Evolutionary conservation across 2,113 vertebrate genomes (phyloP).

Genomic region (Tetraodon nigroviridis): DNA sequence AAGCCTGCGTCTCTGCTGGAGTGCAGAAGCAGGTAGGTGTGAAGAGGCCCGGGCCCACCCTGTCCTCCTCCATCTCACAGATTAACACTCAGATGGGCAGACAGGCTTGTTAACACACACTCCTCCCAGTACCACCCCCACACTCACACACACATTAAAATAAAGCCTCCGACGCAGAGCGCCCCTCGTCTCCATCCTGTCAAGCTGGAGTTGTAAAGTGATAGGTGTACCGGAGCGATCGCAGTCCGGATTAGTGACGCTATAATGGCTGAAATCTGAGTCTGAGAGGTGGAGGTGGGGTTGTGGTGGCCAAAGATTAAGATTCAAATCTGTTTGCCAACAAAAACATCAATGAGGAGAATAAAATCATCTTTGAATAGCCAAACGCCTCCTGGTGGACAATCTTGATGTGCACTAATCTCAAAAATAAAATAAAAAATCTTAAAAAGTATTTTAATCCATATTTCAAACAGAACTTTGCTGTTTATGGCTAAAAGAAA

Average conservation of each 20-base stretch:
- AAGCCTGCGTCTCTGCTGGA: slow-evolving; percentile 36
- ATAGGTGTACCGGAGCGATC: slow-evolving; percentile 47
- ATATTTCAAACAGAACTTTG: too few relatives aligned
- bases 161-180: slow-evolving; percentile 48
- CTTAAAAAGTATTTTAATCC: too few relatives aligned
- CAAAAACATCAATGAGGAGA: slow-evolving; percentile 3
- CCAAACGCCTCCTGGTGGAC: too few relatives aligned
- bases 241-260: slow-evolving; percentile 59
- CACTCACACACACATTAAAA: slow-evolving; percentile 15
- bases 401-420: too few relatives aligned
- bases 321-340: slow-evolving; percentile 24
- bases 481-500: too few relatives aligned
- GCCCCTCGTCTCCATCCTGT: slow-evolving; percentile 56
- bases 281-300: not conserved
- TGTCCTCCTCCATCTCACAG: slow-evolving; percentile 59
- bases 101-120: slow-evolving; percentile 69
- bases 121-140: slow-evolving; percentile 30
- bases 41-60: slow-evolving; percentile 42
- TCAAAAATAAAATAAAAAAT: too few relatives aligned
- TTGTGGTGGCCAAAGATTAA: not conserved
- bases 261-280: slow-evolving; percentile 54
- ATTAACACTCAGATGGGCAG: slow-evolving; percentile 65
- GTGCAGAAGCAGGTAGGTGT: slow-evolving; percentile 55
- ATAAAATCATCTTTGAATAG: not conserved
- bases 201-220: slow-evolving; percentile 42